Base-by-base conservation (phyloP, 2,888 invertebrate species). In the Galerucella calmariensis region DNA sequence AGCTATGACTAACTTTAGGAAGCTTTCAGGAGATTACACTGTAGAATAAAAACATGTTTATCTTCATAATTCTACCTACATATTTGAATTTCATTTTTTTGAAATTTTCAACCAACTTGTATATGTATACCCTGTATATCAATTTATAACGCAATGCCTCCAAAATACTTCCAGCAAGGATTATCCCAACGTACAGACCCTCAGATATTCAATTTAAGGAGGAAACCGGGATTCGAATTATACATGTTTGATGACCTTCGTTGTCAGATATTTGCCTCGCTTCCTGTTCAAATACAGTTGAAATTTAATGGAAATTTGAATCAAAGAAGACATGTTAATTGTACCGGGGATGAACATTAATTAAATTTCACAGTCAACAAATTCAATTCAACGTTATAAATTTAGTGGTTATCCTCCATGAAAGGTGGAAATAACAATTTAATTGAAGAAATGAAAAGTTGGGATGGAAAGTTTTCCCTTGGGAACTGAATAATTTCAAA, bases 221-320 rank as follows among this genome's bases (percentile, higher is more conserved):
- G 9, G 61, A 61, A 14, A 11, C 61, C 2, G 16, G 62, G 16
- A 35, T 62, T 41, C 5, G 16, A 41, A 62, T 41, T 62, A 62
- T 62, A 35, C 27, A 41, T 62, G 62, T 62, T 62, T 62, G 62
- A 62, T 16, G 12, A 62, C 41, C 62, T 41, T 35, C 14, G 41
- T 41, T 62, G 35, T 8, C 9, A 62, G 9, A 62, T 59, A 9
- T 12, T 59, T 11, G n/a, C 41, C 14, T 10, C 16, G 16, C 6
- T 62, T 62, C n/a, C 62, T 62, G 16, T 62, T 16, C 41, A 62
- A 62, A 62, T 35, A 41, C 16, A 6, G 41, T 62, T 35, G 14
- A 62, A 62, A 62, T 27, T 62, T 41, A 41, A 62, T 41, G 9
- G 14, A 24, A 8, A 35, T 35, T 27, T 35, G 24, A 61, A 27